Base-by-base conservation (phyloP, 2,888 invertebrate species). In the Linnaemya vulpina region DNA sequence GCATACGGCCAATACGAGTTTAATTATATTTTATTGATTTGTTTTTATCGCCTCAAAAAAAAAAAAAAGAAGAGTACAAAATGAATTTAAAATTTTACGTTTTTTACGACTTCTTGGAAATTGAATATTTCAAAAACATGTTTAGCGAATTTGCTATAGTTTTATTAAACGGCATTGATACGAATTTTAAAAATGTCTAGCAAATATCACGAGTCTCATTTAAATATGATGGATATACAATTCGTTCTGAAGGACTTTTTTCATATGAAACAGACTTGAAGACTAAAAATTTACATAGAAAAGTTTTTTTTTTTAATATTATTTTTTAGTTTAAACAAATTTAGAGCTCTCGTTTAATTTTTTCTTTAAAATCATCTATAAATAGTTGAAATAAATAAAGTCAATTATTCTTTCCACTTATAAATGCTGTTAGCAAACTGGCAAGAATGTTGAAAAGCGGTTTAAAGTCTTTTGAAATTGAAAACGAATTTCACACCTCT, bases 121-220 rank as follows among this genome's bases (percentile, higher is more conserved):
- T 40, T 15, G 20, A 51, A 40, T 17, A 30, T 46, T 58, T 30
- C 15, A 13, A 53, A 51, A 51, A 40, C 17, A 30, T 58, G 46
- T 30, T 20, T n/a, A 53, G 9, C 3, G 22, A 67, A 58, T 43
- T 76, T 62, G 60, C 25, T 51, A 78, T 60, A 68, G 62, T 78
- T 78, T 51, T 40, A 20, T 62, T 60, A 51, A 78, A 40, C 62
- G 70, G 62, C 77, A 71, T 53, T 71, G 78, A 71, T 62, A 30
- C 3, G 43, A 53, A 43, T 55, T 43, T 43, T n/a, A 30, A 78
- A 78, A 51, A 38, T 70, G 70, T 60, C 46, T 15, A 49, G n/a
- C 49, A 67, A 58, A 22, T 7, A 49, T 15, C 15, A 78, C 13
- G 17, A 51, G 5, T 51, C 40, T 51, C 67, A 70, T 51, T 70